These are phyloP conservation scores for Capromys pilorides DNA, from an alignment of 2,797 vertebrate genomes.

Conservation along the genomic window DNA sequence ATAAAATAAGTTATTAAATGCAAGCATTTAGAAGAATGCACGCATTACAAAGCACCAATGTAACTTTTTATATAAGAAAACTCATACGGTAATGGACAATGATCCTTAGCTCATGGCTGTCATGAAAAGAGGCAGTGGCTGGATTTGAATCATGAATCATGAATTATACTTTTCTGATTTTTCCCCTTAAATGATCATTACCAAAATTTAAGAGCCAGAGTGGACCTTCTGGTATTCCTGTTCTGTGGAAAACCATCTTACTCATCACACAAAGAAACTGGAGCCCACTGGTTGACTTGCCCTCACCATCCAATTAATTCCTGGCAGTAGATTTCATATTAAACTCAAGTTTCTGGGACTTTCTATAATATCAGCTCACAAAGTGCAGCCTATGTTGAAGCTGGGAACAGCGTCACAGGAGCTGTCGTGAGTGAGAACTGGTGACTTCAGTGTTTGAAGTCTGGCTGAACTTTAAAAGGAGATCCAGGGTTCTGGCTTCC, in stretches of 20 bases:
- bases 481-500: not conserved
- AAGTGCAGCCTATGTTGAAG: not conserved
- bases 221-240: not conserved
- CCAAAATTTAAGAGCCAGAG: not conserved
- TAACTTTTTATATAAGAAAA: constrained; percentile 4
- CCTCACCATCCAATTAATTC: not conserved
- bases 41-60: not conserved
- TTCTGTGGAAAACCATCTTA: not conserved
- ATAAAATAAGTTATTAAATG: constrained; percentile 5
- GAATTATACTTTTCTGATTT: not conserved
- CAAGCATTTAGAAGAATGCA: not conserved
- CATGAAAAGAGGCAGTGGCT: not conserved
- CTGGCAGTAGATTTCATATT: not conserved
- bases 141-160: not conserved
- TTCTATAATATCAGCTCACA: not conserved
- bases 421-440: not conserved
- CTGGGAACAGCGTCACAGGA: not conserved
- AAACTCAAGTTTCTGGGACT: not conserved
- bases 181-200: not conserved
- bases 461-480: not conserved
- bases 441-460: not conserved
- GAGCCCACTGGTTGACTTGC: not conserved
- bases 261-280: not conserved
- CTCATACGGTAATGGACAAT: not conserved
- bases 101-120: not conserved